These are phyloP conservation scores for Papilio machaon DNA, from an alignment of 1,140 invertebrate genomes.

Conservation along the genomic window DNA sequence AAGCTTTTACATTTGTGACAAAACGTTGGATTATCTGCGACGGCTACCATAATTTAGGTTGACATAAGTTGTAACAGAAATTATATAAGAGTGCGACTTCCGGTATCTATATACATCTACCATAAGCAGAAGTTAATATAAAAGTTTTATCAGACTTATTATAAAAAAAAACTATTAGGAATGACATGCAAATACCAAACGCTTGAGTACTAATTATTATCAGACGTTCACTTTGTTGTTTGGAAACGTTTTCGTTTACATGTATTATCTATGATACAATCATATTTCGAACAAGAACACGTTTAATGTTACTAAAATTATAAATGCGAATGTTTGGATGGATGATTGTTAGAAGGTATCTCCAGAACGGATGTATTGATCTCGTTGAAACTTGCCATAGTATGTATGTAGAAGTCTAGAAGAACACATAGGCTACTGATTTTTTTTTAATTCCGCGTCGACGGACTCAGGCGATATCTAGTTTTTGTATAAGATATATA, in stretches of 20 bases:
- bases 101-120: neutral
- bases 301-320: neutral
- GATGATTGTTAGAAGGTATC: too few relatives aligned
- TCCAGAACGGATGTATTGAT: too few relatives aligned
- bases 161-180: neutral
- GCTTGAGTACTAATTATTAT: neutral
- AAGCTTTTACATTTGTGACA: slow-evolving; percentile 1
- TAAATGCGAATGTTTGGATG: neutral
- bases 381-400: too few relatives aligned
- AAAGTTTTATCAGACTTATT: neutral
- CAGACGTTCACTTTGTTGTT: neutral
- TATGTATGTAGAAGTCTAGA: too few relatives aligned
- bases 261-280: too few relatives aligned
- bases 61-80: neutral
- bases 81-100: neutral
- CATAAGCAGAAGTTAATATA: neutral
- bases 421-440: too few relatives aligned
- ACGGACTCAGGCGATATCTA: too few relatives aligned
- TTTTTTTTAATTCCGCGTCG: too few relatives aligned
- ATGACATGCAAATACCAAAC: neutral
- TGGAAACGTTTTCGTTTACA: too few relatives aligned
- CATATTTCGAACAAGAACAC: neutral
- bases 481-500: too few relatives aligned
- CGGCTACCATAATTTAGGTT: neutral
- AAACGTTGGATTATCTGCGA: neutral